Evolutionary conservation across 2,888 invertebrate species (phyloP), one percentile per base, ranked within the genome.

Genomic region (Portevinia maculata): DNA sequence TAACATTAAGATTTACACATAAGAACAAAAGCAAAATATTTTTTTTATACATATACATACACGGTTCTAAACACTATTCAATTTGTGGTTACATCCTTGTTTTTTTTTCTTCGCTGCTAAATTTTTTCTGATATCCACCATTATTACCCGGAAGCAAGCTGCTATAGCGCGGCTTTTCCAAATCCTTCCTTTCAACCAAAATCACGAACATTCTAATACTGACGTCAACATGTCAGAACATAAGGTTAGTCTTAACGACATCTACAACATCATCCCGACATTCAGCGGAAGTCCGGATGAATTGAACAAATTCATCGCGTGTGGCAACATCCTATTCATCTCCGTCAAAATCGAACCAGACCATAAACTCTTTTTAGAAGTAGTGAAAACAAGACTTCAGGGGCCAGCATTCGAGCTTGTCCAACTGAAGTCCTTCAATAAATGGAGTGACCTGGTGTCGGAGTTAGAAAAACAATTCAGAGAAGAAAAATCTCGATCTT

Each of bases 321-420:
- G 41, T n/a, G 48, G 50, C 8, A 39, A 48, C 3, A 57, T 32
- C 1, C 15, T 69, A 13, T 69, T 57, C 15, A 11, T 32, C 0
- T 46, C 41, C 4, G 15, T 59, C 1, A 59, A 57, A 13, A 37
- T 15, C 2, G 59, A 57, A 9, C 6, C 50, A 0, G 46, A 39
- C 30, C 34, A 70, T 9, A 17, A 15, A 11, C 21, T 69, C 0
- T 48, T 57, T 9, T n/a, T 69, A 9, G 37, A 48, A 5, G n/a
- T 69, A 0, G 17, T 69, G 1, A 69, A 57, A 37, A 67, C 46
- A 1, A 32, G 24, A n/a, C 67, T 55, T 7, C 15, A 55, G 8
- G 46, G 67, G 32, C 30, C 28, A 2, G 41, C 64, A 28, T 65
- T 41, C 28, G 39, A 52, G 34, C 52, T 65, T 9, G 28, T 39